phyloP scores from a whole-genome alignment of 2,888 invertebrate species.

The Caenorhabditis afra region DNA sequence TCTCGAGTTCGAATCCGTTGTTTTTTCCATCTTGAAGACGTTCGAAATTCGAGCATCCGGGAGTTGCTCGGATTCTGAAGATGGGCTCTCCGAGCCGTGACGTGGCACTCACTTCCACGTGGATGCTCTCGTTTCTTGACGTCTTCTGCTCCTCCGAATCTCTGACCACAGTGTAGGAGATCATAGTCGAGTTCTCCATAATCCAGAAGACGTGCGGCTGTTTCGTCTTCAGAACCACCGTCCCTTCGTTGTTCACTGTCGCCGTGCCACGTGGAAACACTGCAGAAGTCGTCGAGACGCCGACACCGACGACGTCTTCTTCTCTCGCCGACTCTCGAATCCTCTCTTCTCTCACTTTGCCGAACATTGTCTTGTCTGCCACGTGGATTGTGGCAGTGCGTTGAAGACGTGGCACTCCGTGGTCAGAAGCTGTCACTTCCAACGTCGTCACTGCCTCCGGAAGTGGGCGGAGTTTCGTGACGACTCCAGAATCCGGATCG shows the following conservation, averaged over 20 bases:
- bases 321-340: neutral
- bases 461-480: slow-evolving; percentile 37
- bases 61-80: neutral
- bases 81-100: neutral
- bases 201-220: slow-evolving; percentile 19
- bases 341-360: neutral
- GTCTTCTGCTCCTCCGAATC: slow-evolving; percentile 5
- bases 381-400: slow-evolving; percentile 3
- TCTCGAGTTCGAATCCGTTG: neutral
- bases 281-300: neutral
- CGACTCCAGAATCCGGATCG: slow-evolving; percentile 11
- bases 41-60: slow-evolving; percentile 20
- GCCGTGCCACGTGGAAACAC: slow-evolving; percentile 29
- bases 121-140: neutral
- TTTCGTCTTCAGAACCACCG: slow-evolving; percentile 17
- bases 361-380: slow-evolving; percentile 6
- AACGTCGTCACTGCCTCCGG: slow-evolving; percentile 10
- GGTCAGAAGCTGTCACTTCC: slow-evolving; percentile 33
- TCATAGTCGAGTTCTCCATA: slow-evolving; percentile 12
- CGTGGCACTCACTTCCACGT: slow-evolving; percentile 4
- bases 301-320: slow-evolving; percentile 26
- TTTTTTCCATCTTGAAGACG: neutral
- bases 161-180: neutral
- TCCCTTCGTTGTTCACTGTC: slow-evolving; percentile 18
- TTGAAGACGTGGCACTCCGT: slow-evolving; percentile 38